Percentiles rank a stretch among this genome's conserved stretches.
Evolutionary conservation across 2,113 vertebrate species (phyloP).

Genomic region (Todiramphus saurophagus): DNA sequence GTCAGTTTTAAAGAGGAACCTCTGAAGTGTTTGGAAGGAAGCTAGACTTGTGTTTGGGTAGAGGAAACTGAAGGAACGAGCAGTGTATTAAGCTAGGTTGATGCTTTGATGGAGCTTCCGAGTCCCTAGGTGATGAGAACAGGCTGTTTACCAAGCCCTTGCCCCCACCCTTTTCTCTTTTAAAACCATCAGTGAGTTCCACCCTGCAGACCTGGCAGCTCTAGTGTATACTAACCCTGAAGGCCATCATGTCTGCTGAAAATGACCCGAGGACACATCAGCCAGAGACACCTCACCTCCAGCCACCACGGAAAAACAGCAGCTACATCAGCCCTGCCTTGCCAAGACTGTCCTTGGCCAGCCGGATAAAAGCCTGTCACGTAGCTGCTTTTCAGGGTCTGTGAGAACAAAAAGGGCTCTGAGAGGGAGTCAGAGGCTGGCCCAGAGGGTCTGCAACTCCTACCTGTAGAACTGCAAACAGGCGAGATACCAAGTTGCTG

Average conservation of each 20-base stretch:
- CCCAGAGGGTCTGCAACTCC: not conserved
- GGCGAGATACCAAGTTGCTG: not conserved
- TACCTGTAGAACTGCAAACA: not conserved
- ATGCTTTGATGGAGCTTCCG: not conserved
- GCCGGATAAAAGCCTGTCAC: not conserved
- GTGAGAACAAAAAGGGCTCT: not conserved
- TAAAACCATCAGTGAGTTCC: not conserved
- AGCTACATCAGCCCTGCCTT: not conserved
- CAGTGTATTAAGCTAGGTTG: not conserved
- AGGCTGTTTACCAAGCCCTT: not conserved
- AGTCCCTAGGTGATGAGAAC: not conserved
- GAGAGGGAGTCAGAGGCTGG: not conserved
- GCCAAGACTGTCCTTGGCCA: not conserved
- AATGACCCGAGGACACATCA: not conserved
- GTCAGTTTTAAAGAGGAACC: not conserved
- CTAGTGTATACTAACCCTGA: not conserved
- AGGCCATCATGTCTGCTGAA: not conserved
- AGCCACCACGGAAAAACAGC: not conserved
- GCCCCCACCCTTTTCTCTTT: not conserved
- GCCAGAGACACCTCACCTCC: not conserved
- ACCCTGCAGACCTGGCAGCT: not conserved
- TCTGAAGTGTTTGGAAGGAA: not conserved
- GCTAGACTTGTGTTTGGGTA: not conserved
- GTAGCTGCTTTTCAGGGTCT: rapidly evolving
- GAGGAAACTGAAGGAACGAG: not conserved